A percentile compares a stretch with the other conserved stretches of the same genome.
Conservation (phyloP, 1,140 invertebrate species). For the roundworm (Caenorhabditis elegans) region DNA sequence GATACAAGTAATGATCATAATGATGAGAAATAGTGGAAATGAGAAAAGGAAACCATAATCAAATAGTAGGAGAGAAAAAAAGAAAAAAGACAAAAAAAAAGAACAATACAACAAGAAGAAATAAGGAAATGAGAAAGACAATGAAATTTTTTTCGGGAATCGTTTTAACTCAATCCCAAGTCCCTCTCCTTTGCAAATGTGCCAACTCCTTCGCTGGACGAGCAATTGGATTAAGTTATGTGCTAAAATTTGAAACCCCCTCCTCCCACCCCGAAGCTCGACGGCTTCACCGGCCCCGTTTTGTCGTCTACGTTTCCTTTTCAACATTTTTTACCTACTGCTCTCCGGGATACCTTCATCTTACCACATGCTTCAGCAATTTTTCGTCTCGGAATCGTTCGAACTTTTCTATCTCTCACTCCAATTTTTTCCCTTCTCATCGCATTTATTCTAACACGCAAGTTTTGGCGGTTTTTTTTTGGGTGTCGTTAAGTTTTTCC, state of each 20-base stretch:
- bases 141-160: neutral
- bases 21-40: neutral
- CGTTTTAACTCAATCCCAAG: conserved; percentile 16
- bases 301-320: conserved; percentile 23
- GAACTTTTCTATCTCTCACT: neutral
- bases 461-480: neutral
- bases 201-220: neutral
- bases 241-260: neutral
- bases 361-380: conserved; percentile 21
- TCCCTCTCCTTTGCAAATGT: conserved; percentile 8
- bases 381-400: conserved; percentile 21
- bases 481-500: too few relatives aligned
- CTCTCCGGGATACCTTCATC: neutral
- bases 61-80: too few relatives aligned
- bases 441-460: neutral
- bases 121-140: conserved; percentile 2
- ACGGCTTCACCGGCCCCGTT: neutral
- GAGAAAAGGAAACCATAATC: neutral
- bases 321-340: neutral
- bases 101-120: conserved; percentile 19
- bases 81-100: neutral
- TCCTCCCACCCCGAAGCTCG: too few relatives aligned
- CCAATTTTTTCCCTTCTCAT: neutral
- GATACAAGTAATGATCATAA: neutral
- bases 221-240: conserved; percentile 25